Percentiles rank a stretch among this genome's conserved stretches.
Evolutionary conservation across 2,888 invertebrate species (phyloP).

Genomic region (Pristionchus japonicus): DNA sequence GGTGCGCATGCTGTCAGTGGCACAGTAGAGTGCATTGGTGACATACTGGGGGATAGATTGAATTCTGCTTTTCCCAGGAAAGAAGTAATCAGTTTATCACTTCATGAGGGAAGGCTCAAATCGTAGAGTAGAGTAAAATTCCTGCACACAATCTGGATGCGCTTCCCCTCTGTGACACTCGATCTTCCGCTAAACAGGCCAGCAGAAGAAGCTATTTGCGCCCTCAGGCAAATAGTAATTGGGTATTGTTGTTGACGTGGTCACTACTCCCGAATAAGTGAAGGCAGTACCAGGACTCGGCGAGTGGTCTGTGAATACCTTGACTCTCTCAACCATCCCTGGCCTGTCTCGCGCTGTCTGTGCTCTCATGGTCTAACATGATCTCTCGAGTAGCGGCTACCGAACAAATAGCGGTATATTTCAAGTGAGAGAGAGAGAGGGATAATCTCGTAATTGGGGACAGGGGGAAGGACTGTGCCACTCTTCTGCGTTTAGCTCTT

Average conservation of each 20-base stretch:
- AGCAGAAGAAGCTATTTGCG: neutral
- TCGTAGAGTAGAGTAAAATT: neutral
- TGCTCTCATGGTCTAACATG: neutral
- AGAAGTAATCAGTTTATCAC: too few species aligned
- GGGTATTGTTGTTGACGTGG: slow-evolving; percentile 19
- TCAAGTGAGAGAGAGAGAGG: neutral
- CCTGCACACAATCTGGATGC: neutral
- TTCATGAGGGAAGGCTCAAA: neutral
- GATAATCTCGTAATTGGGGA: slow-evolving; percentile 32
- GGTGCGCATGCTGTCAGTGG: slow-evolving; percentile 8
- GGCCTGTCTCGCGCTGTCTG: neutral
- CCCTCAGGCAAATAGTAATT: slow-evolving; percentile 16
- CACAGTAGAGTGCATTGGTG: neutral
- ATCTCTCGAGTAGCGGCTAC: slow-evolving; percentile 8
- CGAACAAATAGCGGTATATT: slow-evolving; percentile 41
- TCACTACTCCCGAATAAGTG: neutral
- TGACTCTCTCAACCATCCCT: neutral
- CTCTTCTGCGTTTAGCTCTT: too few species aligned
- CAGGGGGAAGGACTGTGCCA: neutral
- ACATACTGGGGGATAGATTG: neutral
- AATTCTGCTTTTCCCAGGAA: too few species aligned
- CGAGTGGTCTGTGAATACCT: neutral
- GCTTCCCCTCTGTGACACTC: neutral
- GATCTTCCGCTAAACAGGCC: neutral
- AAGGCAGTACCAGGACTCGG: neutral